Base-by-base conservation (phyloP, 1,140 invertebrate genomes). In the Oncopeltus fasciatus region DNA sequence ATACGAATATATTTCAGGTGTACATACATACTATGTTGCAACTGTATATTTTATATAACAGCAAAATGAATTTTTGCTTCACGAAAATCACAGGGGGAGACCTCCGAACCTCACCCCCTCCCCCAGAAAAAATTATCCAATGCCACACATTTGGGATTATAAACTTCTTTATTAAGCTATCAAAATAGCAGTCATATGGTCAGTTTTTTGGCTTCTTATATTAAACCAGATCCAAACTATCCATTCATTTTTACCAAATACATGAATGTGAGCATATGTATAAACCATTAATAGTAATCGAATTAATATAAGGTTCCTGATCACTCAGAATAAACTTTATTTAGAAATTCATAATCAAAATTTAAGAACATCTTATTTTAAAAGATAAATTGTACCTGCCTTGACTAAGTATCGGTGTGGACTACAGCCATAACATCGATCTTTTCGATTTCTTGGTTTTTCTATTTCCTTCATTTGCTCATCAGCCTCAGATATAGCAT, bases 361-460 rank as follows among this genome's bases (percentile, higher is more conserved):
- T 38, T 38, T 14, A 38, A 8, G 5, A 8, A 8, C 14, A 38
- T 38, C 31, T 38, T 8, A 38, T 38, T 38, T 38, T 14, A 38
- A 38, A 38, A 14, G 14, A 38, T 5, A 38, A 38, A 8, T 38
- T 38, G 14, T 9, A 9, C 11, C 33, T 59, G 67, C 67, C 62
- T 64, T 66, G 57, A 51, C 63, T 29, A 61, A 60, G 12, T 61
- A 24, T 27, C 64, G 59, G 47, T 68, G 53, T 43, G 71, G 71
- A 26, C 67, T 66, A 64, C 73, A 74, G 53, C 71, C 73, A 26
- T 64, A 47, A 62, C 73, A 74, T 56, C 69, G 69, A 14, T 66
- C 62, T 65, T 72, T 72, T 62, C 71, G 65, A 20, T 47, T 63
- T 51, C 47, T 64, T 31, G 59, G 62, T 29, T 47, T 49, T 44